Base-by-base conservation (phyloP, 1,140 invertebrate species). In the Philotrypesis tridentata region DNA sequence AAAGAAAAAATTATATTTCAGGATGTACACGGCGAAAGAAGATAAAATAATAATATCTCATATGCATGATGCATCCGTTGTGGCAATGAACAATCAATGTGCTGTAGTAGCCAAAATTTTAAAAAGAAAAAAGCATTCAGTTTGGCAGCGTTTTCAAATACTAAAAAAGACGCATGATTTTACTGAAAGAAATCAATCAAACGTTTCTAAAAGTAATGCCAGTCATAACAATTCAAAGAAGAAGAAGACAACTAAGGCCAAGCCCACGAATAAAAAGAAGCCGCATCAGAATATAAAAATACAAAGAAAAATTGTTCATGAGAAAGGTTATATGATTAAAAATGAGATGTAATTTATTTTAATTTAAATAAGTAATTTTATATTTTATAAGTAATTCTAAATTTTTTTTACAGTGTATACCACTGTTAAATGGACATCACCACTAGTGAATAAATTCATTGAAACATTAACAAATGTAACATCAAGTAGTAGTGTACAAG, bases 401-500 rank as follows among this genome's bases (percentile, higher is more conserved):
- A 27, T 72, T 37, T 29, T 48, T 70, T 72, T 80, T 83, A 63
- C 40, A 84, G 82, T 82, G 48, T 80, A 48, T 14, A 77, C 7
- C 31, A 31, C 71, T 31, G 67, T 86, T 23, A 48, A 71, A 4
- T 88, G 87, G 86, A 81, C 80, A 63, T 23, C 84, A 6, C n/a
- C 21, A 25, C 48, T 85, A 1, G 81, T 86, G 8, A 65, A 80
- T n/a, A 79, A 82, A 37, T 90, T 87, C 27, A 83, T 91, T 79
- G 79, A 84, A 80, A 70, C 29, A 25, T 80, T 91, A 37, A 61
- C 73, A 71, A 23, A 76, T 29, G n/a, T 77, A 27, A 78, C 74
- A 29, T 17, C 63, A n/a, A 77, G 71, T 63, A 21, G 29, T 21
- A 31, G 55, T 71, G n/a, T 76, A 33, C 9, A 80, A 71, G 76